Evolutionary conservation across 2,888 invertebrate genomes (phyloP).

Genomic region (Therioaphis trifolii): DNA sequence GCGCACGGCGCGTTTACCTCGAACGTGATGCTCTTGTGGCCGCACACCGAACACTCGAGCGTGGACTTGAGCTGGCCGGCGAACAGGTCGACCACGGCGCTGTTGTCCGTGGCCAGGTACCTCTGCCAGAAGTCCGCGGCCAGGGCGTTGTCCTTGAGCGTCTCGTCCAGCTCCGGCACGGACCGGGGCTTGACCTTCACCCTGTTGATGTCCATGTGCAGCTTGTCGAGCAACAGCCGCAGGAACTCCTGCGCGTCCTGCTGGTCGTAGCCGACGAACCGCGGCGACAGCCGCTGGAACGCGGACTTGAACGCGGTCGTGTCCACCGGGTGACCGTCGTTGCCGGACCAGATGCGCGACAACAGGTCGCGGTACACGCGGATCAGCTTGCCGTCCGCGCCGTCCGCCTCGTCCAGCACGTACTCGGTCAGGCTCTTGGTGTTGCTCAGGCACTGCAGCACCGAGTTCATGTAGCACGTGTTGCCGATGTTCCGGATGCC

Average conservation of each 20-base stretch:
- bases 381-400: conserved; percentile 67
- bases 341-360: conserved; percentile 66
- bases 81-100: conserved; percentile 81
- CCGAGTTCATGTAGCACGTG: conserved; percentile 97
- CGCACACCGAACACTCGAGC: conserved; percentile 80
- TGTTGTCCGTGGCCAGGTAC: conserved; percentile 78
- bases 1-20: conserved; percentile 71
- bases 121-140: conserved; percentile 78
- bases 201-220: conserved; percentile 85
- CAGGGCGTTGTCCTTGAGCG: conserved; percentile 69
- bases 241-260: conserved; percentile 94
- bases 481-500: conserved; percentile 93
- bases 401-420: conserved; percentile 56
- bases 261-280: conserved; percentile 82
- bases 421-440: conserved; percentile 69
- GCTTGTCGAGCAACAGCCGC: conserved; percentile 86
- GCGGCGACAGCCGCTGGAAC: conserved; percentile 75
- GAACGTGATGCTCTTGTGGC: conserved; percentile 82
- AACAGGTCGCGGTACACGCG: conserved; percentile 66
- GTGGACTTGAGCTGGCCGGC: conserved; percentile 88
- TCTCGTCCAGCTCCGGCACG: conserved; percentile 67
- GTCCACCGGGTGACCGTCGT: conserved; percentile 64
- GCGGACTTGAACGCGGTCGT: conserved; percentile 66
- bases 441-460: conserved; percentile 91
- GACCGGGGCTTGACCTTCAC: conserved; percentile 69